phyloP scores from a whole-genome alignment of 2,888 invertebrate genomes.

The Cancer borealis region DNA sequence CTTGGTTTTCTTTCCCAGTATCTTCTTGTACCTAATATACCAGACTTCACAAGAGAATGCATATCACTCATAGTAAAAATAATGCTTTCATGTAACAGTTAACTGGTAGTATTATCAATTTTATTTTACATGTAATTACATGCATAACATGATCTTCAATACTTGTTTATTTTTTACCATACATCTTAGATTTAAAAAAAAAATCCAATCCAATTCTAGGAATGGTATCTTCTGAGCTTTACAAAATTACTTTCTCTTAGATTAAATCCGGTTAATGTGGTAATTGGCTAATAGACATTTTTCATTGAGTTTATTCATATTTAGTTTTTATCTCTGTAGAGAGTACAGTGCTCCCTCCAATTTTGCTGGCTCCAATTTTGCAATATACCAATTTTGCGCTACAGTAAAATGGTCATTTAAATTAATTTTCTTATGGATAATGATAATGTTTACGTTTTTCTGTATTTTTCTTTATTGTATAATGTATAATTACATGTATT shows the following conservation, averaged over 20 bases:
- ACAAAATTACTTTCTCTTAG: not conserved
- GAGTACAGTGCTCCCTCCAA: too few species aligned
- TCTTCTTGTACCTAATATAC: not conserved
- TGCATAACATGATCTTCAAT: not conserved
- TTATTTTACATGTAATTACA: not conserved
- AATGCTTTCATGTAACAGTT: not conserved
- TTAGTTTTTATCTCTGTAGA: not conserved
- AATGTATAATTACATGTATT: too few species aligned
- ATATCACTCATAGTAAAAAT: not conserved
- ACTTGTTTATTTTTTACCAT: too few species aligned
- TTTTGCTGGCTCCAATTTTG: too few species aligned
- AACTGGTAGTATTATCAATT: not conserved
- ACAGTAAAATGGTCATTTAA: too few species aligned
- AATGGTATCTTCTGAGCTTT: not conserved
- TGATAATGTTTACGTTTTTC: too few species aligned
- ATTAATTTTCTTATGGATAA: too few species aligned
- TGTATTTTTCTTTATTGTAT: too few species aligned
- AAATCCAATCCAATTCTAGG: not conserved
- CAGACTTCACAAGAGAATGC: not conserved
- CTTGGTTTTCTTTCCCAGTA: too few species aligned
- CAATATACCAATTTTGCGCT: too few species aligned
- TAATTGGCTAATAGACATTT: not conserved
- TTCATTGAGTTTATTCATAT: not conserved
- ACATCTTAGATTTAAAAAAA: not conserved
- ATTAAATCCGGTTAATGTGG: not conserved